Percentiles rank a stretch among this genome's conserved stretches.
Conservation (phyloP, 2,113 vertebrate species). For the Pycnonotus jocosus region DNA sequence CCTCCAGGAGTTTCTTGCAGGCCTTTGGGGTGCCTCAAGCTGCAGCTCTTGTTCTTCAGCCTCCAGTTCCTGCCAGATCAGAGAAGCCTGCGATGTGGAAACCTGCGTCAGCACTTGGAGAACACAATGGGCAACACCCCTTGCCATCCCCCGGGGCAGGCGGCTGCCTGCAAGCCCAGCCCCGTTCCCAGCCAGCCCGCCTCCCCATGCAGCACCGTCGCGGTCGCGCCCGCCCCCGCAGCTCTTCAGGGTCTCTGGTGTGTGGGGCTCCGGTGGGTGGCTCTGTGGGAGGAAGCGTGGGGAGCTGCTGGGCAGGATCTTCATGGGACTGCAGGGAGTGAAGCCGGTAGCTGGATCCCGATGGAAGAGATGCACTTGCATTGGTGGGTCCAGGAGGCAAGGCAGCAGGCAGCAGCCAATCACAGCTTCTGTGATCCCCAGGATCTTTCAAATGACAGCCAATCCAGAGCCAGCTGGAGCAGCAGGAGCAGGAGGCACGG, state of each 20-base stretch:
- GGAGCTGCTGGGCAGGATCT: not conserved
- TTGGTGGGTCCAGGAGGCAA: not conserved
- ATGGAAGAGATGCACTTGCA: not conserved
- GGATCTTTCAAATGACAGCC: not conserved
- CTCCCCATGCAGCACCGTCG: constrained; percentile 30
- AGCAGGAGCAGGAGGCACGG: not conserved
- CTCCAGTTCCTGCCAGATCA: constrained; percentile 99
- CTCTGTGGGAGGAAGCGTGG: not conserved
- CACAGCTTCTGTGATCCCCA: not conserved
- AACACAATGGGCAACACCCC: constrained; percentile 55
- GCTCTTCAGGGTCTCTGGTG: not conserved
- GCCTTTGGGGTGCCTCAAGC: constrained; percentile 58
- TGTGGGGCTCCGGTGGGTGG: not conserved
- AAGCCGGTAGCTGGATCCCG: not conserved
- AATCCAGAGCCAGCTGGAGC: not conserved
- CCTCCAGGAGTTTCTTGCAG: constrained; percentile 69
- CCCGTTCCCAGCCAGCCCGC: constrained; percentile 53
- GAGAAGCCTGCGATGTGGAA: constrained; percentile 99
- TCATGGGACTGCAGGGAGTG: not conserved
- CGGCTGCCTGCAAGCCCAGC: constrained; percentile 22
- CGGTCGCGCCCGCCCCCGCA: not conserved
- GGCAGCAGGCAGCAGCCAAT: not conserved
- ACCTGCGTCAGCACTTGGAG: constrained; percentile 90
- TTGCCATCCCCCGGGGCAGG: constrained; percentile 38
- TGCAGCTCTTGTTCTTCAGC: constrained; percentile 82